A percentile compares a stretch with the other conserved stretches of the same genome.
These are phyloP conservation scores for Ditula angustiorana DNA, from an alignment of 2,888 invertebrate genomes.

Conservation along the genomic window DNA sequence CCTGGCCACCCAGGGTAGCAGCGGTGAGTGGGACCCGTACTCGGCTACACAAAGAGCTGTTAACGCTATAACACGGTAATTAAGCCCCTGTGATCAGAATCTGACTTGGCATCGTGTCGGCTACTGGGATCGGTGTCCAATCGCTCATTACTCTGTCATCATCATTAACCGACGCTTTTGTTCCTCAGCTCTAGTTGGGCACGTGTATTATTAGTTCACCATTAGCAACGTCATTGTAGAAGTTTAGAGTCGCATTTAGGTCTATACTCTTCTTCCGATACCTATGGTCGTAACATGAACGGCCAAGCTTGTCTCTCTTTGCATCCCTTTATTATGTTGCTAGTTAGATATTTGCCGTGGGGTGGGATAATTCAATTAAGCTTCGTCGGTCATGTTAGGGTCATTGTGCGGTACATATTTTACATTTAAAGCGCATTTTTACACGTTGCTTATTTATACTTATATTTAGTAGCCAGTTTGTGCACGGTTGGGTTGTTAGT, in stretches of 20 bases:
- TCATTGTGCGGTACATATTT: too few relatives aligned
- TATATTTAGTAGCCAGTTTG: neutral
- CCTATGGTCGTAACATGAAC: too few relatives aligned
- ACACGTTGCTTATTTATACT: neutral
- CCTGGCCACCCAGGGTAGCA: conserved; percentile 65
- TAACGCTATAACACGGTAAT: conserved; percentile 22
- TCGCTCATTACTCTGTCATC: conserved; percentile 44
- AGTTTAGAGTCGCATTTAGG: neutral
- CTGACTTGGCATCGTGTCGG: conserved; percentile 24
- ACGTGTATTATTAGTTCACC: conserved; percentile 29
- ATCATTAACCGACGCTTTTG: conserved; percentile 48
- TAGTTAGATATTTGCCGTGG: too few relatives aligned
- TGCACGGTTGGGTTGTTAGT: neutral
- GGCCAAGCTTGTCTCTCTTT: too few relatives aligned
- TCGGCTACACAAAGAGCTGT: conserved; percentile 22
- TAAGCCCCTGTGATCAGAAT: conserved; percentile 14
- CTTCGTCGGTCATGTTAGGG: too few relatives aligned
- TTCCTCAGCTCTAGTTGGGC: conserved; percentile 20
- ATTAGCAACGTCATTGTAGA: conserved; percentile 25
- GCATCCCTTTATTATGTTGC: too few relatives aligned
- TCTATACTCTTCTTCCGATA: neutral
- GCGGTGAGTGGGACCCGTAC: conserved; percentile 68
- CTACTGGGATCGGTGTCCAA: conserved; percentile 37
- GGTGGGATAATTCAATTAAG: too few relatives aligned
- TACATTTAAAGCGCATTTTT: neutral